A percentile compares a stretch with the other conserved stretches of the same genome.
phyloP scores from a whole-genome alignment of 2,797 vertebrate genomes.

The Pseudomugil tenellus region DNA sequence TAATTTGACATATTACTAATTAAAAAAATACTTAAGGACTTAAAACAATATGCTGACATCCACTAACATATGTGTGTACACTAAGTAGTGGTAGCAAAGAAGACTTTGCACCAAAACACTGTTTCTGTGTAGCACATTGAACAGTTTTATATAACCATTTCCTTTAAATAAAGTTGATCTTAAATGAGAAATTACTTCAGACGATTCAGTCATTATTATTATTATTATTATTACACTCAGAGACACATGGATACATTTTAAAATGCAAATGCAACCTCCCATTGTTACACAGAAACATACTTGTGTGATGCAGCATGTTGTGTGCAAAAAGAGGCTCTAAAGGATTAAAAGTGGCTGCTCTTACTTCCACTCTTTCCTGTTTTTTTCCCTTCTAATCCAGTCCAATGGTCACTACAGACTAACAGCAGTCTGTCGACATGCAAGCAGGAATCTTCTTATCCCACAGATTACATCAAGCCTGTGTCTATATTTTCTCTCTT shows the following conservation, averaged over 20 bases:
- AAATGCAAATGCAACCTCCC: constrained; percentile 9
- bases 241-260: background rate
- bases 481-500: constrained; percentile 20
- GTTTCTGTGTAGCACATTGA: no score
- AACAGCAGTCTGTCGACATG: constrained; percentile 59
- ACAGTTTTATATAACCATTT: background rate
- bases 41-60: background rate
- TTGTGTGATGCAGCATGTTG: constrained; percentile 27
- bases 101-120: background rate
- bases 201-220: background rate
- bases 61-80: background rate
- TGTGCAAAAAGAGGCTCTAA: constrained; percentile 46
- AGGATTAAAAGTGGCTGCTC: constrained; percentile 65
- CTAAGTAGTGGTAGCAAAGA: background rate
- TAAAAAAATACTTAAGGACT: background rate
- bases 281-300: constrained; percentile 2
- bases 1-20: background rate
- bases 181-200: constrained; percentile 8
- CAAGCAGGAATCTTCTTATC: constrained; percentile 60
- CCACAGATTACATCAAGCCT: constrained; percentile 56
- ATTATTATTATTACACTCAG: background rate
- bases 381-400: constrained; percentile 45
- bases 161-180: background rate
- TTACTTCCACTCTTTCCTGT: constrained; percentile 41
- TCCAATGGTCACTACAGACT: constrained; percentile 57